Evolutionary conservation across 2,888 invertebrate genomes (phyloP), one percentile per base, ranked within the genome.

Genomic region (Lithodes maja): DNA sequence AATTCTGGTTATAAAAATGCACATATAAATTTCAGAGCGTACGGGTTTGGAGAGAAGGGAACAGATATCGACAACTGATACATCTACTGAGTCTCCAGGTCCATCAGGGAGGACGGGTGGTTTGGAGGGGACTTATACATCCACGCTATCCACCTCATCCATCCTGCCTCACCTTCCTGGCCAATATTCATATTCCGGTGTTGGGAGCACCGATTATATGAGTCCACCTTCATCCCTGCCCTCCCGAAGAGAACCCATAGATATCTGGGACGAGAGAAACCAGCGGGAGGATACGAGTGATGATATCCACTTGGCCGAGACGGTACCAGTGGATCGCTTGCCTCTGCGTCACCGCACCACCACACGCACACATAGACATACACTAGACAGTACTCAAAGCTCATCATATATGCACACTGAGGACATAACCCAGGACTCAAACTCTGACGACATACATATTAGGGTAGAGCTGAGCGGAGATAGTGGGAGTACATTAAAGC

Each of bases 301-400:
- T 82, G 82, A 82, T 52, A 69, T 71, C 52, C 83, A 83, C 52
- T 71, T 83, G n/a, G 69, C 68, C 12, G 83, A 83, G 71, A 83
- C 83, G n/a, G 68, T 85, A 9, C 85, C 85, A 5, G 85, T 61
- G 49, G 61, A 85, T 85, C 68, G 71, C 5, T 9, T 85, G 7
- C 50, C 85, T 55, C 61, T 5, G 7, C 15, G 33, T 55, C 12
- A 49, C 49, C 50, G 68, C 5, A 68, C 9, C 33, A 68, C 2
- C 3, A 55, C 3, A 33, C 33, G 33, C 33, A 33, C 33, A 33
- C 33, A 33, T 33, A 33, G 33, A 33, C 33, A 33, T 33, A 33
- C 33, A 33, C 7, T 3, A 15, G 9, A 2, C 15, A 55, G 33
- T 5, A 17, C n/a, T 54, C 49, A 55, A 3, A 15, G 17, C 17